Evolutionary conservation across 2,113 vertebrate species (phyloP).

Genomic region (Dolichallabes microphthalmus): DNA sequence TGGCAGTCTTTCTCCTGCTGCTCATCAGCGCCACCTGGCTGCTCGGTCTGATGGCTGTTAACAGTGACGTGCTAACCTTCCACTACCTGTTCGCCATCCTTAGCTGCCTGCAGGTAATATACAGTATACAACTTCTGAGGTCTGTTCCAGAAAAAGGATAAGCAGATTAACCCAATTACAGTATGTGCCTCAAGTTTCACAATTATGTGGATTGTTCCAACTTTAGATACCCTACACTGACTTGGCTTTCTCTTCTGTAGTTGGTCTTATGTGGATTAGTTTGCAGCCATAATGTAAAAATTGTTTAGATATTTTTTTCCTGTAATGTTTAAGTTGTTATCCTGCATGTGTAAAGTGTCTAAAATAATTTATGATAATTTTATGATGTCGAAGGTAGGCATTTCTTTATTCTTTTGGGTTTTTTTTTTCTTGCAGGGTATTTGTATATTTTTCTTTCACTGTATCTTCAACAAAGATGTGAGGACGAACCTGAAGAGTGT

Average conservation of each 20-base stretch:
- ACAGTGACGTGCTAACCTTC: conserved; percentile 78
- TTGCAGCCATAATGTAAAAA: not conserved
- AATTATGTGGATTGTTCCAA: not conserved
- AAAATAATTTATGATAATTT: not conserved
- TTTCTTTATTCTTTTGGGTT: not conserved
- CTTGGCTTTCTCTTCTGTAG: not conserved
- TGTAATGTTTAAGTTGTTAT: not conserved
- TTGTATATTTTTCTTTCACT: conserved; percentile 84
- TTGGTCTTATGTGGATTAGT: not conserved
- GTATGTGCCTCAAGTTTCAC: not conserved
- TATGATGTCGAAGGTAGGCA: not conserved
- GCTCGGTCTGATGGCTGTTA: conserved; percentile 83
- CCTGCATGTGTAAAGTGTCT: too few species aligned
- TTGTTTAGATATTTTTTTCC: not conserved
- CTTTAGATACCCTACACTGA: not conserved
- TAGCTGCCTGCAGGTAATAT: conserved; percentile 80
- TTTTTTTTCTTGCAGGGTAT: conserved; percentile 71
- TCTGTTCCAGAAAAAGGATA: not conserved
- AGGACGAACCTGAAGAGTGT: conserved; percentile 77
- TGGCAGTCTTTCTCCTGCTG: conserved; percentile 77
- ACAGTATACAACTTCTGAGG: not conserved
- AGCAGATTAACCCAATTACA: not conserved
- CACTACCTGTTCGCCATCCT: conserved; percentile 86
- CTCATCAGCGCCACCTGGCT: conserved; percentile 84
- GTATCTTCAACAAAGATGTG: conserved; percentile 81